Conservation (phyloP, 2,888 invertebrate species). For the Byasa hedistus region DNA sequence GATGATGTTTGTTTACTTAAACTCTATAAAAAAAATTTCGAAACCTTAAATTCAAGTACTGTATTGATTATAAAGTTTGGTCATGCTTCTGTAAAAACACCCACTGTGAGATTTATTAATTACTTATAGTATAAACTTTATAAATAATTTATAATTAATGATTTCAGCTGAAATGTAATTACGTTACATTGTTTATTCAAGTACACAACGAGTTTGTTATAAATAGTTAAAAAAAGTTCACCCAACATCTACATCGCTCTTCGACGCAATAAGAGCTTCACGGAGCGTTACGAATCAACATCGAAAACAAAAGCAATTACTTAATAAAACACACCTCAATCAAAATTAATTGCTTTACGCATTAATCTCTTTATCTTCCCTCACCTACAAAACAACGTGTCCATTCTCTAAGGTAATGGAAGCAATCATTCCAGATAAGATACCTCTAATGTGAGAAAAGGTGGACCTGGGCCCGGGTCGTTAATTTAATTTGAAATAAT, state of each 20-base stretch:
- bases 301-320: constrained; percentile 76
- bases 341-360: constrained; percentile 79
- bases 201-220: not conserved
- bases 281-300: constrained; percentile 66
- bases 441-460: constrained; percentile 79
- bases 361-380: constrained; percentile 77
- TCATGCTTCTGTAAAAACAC: too few relatives aligned
- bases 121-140: too few relatives aligned
- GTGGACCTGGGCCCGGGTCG: constrained; percentile 71
- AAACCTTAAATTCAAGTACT: not conserved
- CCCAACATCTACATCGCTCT: constrained; percentile 12
- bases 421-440: constrained; percentile 79
- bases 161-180: not conserved
- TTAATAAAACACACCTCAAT: constrained; percentile 78
- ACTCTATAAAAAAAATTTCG: not conserved
- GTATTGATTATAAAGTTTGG: too few relatives aligned
- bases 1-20: constrained; percentile 35
- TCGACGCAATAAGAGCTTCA: constrained; percentile 44
- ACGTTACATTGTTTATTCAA: not conserved
- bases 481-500: constrained; percentile 80
- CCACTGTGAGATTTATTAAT: too few relatives aligned
- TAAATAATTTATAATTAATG: too few relatives aligned
- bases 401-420: constrained; percentile 74
- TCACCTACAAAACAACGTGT: constrained; percentile 74
- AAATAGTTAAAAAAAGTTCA: not conserved